These are phyloP conservation scores for Aleiodes leptofemur DNA, from an alignment of 2,888 invertebrate species.

Conservation along the genomic window DNA sequence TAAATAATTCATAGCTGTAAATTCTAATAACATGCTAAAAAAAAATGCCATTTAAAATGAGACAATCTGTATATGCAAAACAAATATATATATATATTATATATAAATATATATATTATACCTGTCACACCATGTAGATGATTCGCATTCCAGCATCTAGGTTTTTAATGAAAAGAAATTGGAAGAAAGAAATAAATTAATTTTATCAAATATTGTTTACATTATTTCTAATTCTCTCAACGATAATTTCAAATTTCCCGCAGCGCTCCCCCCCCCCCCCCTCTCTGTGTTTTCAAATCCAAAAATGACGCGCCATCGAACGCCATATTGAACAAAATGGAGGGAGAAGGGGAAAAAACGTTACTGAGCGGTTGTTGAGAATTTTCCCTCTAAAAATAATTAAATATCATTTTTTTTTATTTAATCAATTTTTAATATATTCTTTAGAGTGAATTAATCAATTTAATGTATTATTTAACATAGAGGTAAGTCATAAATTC, in stretches of 20 bases:
- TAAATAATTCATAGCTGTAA: no score
- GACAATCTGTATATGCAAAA: slow-evolving; percentile 41
- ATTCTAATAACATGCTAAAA: no score
- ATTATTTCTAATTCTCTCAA: neutral
- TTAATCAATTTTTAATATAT: neutral
- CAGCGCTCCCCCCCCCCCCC: no score
- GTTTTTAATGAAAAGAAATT: slow-evolving; percentile 71
- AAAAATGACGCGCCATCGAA: no score
- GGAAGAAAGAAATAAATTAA: slow-evolving; percentile 65
- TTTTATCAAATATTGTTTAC: slow-evolving; percentile 64
- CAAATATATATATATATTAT: slow-evolving; percentile 68
- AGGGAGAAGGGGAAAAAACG: neutral
- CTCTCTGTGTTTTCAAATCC: no score
- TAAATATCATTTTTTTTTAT: neutral
- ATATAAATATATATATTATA: slow-evolving; percentile 74
- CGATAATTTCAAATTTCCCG: no score
- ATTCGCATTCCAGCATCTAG: slow-evolving; percentile 73
- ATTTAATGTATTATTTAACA: neutral
- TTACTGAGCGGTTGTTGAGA: neutral
- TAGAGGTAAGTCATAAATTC: slow-evolving; percentile 10
- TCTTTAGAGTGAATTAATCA: neutral
- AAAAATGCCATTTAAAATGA: no score
- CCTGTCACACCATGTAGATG: slow-evolving; percentile 71
- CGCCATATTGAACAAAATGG: no score
- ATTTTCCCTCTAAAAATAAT: slow-evolving; percentile 20